Evolutionary conservation across 30 jellyfish, hydroid and myxozoan species (phyloP).

Genomic region (Hydractinia symbiolongicarpus): DNA sequence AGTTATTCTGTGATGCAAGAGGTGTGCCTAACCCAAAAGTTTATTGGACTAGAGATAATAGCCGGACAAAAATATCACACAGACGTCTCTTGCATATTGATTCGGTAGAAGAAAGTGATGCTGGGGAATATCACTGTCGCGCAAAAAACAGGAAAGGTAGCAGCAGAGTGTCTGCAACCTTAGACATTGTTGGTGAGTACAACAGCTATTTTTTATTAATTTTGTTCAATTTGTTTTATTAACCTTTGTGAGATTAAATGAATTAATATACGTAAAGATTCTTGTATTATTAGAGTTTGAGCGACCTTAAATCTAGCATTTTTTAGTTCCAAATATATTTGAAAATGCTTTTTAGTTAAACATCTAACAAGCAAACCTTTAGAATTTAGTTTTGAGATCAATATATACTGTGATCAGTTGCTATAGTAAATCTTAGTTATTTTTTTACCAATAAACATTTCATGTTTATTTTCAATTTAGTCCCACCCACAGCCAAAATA

Average conservation of each 20-base stretch:
- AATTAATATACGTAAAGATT: too few species aligned
- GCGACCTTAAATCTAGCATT: too few species aligned
- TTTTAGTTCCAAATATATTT: too few species aligned
- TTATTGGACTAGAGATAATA: conserved; percentile 44
- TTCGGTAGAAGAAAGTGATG: conserved; percentile 27
- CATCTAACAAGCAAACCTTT: too few species aligned
- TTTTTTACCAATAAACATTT: neutral
- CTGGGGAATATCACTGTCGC: conserved; percentile 56
- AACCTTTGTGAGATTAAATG: too few species aligned
- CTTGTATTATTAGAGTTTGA: too few species aligned
- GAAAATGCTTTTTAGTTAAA: too few species aligned
- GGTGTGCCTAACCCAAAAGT: conserved; percentile 69
- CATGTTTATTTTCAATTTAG: conserved; percentile 21
- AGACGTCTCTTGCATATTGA: conserved; percentile 19
- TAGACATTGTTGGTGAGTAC: conserved; percentile 15
- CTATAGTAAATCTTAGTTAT: too few species aligned
- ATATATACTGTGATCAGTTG: too few species aligned
- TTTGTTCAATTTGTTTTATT: too few species aligned
- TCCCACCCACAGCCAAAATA: conserved; percentile 46
- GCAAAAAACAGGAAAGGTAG: conserved; percentile 35
- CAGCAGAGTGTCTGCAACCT: neutral
- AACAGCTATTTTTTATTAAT: neutral
- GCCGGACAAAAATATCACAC: neutral
- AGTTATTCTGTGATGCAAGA: conserved; percentile 28
- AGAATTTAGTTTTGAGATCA: too few species aligned